These are phyloP conservation scores for Passerculus sandwichensis DNA, from an alignment of 2,797 vertebrate genomes.

Conservation along the genomic window DNA sequence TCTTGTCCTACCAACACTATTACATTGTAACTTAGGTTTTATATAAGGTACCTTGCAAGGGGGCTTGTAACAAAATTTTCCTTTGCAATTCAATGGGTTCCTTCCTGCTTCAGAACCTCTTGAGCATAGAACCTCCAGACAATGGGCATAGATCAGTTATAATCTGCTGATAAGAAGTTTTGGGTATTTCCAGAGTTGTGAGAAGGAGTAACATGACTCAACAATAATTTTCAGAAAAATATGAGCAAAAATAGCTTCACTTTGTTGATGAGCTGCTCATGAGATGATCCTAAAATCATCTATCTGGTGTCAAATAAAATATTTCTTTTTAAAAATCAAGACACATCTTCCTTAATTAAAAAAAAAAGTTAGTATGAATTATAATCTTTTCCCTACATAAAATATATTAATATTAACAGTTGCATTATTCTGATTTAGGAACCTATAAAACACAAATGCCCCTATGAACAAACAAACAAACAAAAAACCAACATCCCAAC, in stretches of 20 bases:
- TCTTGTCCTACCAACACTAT: neutral
- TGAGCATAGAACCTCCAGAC: neutral
- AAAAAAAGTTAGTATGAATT: fast-evolving
- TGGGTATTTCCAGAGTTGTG: neutral
- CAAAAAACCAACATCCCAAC: neutral
- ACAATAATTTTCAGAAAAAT: neutral
- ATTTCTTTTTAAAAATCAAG: neutral
- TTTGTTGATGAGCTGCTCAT: neutral
- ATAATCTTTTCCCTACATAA: fast-evolving
- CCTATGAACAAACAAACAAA: neutral
- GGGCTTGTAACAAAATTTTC: neutral
- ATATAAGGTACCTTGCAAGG: neutral
- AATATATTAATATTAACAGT: neutral
- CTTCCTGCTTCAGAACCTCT: neutral
- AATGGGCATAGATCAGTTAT: neutral
- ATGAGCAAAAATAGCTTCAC: fast-evolving
- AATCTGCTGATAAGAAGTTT: neutral
- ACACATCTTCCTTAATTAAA: neutral
- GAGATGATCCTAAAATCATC: neutral
- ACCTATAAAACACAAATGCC: neutral
- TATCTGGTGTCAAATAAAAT: neutral
- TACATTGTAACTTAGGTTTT: neutral
- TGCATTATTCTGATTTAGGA: neutral
- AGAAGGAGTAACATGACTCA: neutral
- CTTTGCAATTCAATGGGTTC: fast-evolving